Percentiles rank a stretch among this genome's conserved stretches.
Evolutionary conservation across 1,140 invertebrate genomes (phyloP).

Genomic region (Danaus melanippus): DNA sequence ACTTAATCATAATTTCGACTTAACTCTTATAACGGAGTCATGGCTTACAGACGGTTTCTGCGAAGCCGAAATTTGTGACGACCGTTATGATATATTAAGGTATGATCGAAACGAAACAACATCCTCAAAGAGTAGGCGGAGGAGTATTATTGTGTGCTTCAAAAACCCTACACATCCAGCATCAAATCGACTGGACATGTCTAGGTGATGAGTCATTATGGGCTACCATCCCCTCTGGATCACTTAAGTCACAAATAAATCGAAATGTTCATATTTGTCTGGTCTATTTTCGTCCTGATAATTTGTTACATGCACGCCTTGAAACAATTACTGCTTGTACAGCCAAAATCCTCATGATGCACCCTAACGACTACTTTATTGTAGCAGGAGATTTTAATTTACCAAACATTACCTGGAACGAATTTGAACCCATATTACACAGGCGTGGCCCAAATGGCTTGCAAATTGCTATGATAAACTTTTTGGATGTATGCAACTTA

Average conservation of each 20-base stretch:
- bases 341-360: neutral
- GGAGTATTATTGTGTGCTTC: constrained; percentile 16
- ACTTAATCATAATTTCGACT: no score
- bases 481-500: constrained; percentile 2
- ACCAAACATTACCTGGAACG: constrained; percentile 2
- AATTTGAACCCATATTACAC: no score
- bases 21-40: constrained; percentile 23
- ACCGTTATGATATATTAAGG: constrained; percentile 20
- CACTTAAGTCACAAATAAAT: neutral
- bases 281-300: neutral
- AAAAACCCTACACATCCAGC: no score
- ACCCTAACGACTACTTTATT: constrained; percentile 1
- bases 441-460: no score
- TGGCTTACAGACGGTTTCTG: constrained; percentile 24
- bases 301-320: neutral
- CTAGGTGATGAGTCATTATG: constrained; percentile 13
- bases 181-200: constrained; percentile 9
- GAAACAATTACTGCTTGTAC: neutral
- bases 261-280: neutral
- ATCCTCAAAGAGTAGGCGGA: constrained; percentile 16
- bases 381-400: no score
- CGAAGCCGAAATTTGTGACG: constrained; percentile 17
- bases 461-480: neutral
- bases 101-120: constrained; percentile 16
- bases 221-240: constrained; percentile 1